A percentile compares a stretch with the other conserved stretches of the same genome.
Conservation (phyloP, 2,113 vertebrate genomes). For the Phaethornis superciliosus region DNA sequence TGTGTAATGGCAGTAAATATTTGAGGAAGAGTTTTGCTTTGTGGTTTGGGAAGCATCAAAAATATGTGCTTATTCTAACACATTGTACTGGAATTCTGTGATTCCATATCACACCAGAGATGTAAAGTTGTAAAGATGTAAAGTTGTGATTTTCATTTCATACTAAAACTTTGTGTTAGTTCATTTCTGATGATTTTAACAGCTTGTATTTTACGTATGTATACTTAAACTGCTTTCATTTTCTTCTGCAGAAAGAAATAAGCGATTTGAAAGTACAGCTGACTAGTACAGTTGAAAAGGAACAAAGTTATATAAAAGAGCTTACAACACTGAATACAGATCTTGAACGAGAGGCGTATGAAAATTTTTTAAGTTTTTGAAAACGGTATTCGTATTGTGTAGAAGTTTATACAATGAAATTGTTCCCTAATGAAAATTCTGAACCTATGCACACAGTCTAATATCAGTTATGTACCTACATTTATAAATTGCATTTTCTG, state of each 20-base stretch:
- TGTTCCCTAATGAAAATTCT: not conserved
- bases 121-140: not conserved
- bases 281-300: conserved; percentile 74
- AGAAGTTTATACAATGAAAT: not conserved
- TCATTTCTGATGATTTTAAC: not conserved
- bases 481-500: not conserved
- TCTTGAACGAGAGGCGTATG: conserved; percentile 79
- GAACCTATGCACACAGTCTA: not conserved
- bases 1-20: not conserved
- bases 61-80: not conserved
- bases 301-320: conserved; percentile 71
- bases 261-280: conserved; percentile 78
- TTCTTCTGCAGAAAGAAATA: conserved; percentile 78
- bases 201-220: not conserved
- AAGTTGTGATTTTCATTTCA: not conserved
- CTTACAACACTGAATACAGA: conserved; percentile 76
- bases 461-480: not conserved
- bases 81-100: not conserved
- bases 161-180: not conserved
- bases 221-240: not conserved
- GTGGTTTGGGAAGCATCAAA: not conserved
- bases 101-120: not conserved
- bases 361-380: not conserved
- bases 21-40: not conserved
- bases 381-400: not conserved